These are phyloP conservation scores for Brachionus rubens DNA, from an alignment of 1,140 invertebrate genomes.

Conservation along the genomic window DNA sequence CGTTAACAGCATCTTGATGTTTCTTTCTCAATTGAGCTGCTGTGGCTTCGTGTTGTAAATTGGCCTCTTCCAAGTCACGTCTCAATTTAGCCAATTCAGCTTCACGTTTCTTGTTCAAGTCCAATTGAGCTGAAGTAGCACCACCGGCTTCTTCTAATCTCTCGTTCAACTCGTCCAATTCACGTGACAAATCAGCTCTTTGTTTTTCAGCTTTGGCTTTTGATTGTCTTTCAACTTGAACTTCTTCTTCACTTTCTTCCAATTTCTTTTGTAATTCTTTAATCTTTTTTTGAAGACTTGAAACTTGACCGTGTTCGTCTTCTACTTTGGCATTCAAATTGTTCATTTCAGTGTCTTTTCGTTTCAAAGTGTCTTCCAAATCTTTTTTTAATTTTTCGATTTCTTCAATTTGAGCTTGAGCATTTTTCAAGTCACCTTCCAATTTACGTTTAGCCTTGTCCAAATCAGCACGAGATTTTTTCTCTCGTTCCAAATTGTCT, in stretches of 20 bases:
- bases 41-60: constrained; percentile 94
- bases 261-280: constrained; percentile 84
- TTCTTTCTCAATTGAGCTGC: constrained; percentile 94
- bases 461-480: constrained; percentile 94
- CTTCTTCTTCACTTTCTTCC: constrained; percentile 93
- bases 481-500: constrained; percentile 93
- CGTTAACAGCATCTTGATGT: constrained; percentile 91
- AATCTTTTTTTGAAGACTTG: constrained; percentile 93
- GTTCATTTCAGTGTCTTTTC: constrained; percentile 92
- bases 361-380: constrained; percentile 74
- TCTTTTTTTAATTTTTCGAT: constrained; percentile 96
- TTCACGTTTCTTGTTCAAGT: constrained; percentile 98
- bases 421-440: constrained; percentile 95
- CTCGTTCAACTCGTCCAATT: constrained; percentile 93
- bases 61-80: constrained; percentile 93
- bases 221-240: constrained; percentile 90
- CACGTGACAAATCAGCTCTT: constrained; percentile 87
- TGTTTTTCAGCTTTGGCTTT: constrained; percentile 84
- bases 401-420: constrained; percentile 94
- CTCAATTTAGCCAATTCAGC: constrained; percentile 94
- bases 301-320: constrained; percentile 91
- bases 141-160: constrained; percentile 96
- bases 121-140: constrained; percentile 94
- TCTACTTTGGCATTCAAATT: constrained; percentile 91
- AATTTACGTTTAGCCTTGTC: constrained; percentile 89